Conservation (phyloP, 2,797 vertebrate species). For the Cryptoblepharus egeriae region DNA sequence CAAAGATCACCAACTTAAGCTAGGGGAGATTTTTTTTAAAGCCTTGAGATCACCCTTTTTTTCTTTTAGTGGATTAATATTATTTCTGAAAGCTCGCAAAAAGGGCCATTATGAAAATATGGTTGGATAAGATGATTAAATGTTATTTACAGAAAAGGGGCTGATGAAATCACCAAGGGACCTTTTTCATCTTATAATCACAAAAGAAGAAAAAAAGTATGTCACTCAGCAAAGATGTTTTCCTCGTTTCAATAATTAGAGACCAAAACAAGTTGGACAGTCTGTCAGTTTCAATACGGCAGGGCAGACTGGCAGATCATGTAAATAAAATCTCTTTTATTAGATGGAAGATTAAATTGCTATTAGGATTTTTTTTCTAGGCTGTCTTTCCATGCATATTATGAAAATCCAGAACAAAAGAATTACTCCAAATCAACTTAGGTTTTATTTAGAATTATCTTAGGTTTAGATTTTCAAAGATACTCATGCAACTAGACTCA, state of each 20-base stretch:
- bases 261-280: conserved; percentile 79
- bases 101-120: conserved; percentile 77
- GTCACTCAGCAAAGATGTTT: conserved; percentile 43
- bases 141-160: conserved; percentile 85
- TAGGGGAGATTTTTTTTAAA: conserved; percentile 35
- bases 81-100: conserved; percentile 59
- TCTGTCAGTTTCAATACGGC: conserved; percentile 79
- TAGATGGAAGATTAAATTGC: conserved; percentile 89
- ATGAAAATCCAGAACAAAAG: not conserved
- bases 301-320: conserved; percentile 78
- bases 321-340: conserved; percentile 91
- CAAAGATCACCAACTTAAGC: conserved; percentile 43
- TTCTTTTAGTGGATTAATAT: conserved; percentile 57
- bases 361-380: conserved; percentile 79
- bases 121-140: conserved; percentile 83
- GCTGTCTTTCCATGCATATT: conserved; percentile 20
- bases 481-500: not conserved
- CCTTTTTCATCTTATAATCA: conserved; percentile 37
- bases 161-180: conserved; percentile 72
- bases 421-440: too few species aligned
- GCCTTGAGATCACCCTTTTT: conserved; percentile 33
- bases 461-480: not conserved
- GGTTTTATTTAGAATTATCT: not conserved
- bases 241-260: conserved; percentile 72
- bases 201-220: conserved; percentile 47